These are phyloP conservation scores for Rissa tridactyla DNA, from an alignment of 2,113 vertebrate genomes.

Conservation along the genomic window DNA sequence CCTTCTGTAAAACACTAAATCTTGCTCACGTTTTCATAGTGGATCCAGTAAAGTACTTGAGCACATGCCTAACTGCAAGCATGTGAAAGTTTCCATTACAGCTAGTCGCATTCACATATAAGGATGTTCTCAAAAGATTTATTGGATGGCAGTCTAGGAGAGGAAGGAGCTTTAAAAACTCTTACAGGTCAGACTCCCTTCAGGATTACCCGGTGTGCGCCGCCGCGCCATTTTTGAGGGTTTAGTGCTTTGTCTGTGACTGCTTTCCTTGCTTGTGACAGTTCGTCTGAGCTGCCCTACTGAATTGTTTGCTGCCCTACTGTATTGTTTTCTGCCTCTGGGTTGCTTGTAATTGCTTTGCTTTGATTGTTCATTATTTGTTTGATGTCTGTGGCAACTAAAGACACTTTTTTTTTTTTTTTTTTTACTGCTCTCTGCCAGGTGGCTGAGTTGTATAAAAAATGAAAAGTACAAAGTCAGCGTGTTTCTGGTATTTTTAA, in stretches of 20 bases:
- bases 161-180: neutral
- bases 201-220: neutral
- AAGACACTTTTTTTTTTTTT: neutral
- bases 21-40: neutral
- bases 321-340: conserved; percentile 26
- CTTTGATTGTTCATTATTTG: conserved; percentile 40
- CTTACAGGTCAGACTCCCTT: neutral
- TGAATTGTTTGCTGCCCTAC: neutral
- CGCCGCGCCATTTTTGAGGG: neutral
- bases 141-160: neutral
- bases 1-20: neutral
- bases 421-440: neutral
- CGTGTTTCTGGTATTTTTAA: neutral
- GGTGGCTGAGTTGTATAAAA: neutral
- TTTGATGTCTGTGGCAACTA: conserved; percentile 14
- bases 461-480: neutral
- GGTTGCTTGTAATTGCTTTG: conserved; percentile 17
- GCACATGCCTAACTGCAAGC: neutral
- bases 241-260: neutral
- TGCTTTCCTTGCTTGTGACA: neutral
- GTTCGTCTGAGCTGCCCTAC: neutral
- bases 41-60: neutral
- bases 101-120: neutral
- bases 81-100: neutral
- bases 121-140: neutral